Evolutionary conservation across 1,140 invertebrate species (phyloP).

Genomic region (Chironomus striatipennis): DNA sequence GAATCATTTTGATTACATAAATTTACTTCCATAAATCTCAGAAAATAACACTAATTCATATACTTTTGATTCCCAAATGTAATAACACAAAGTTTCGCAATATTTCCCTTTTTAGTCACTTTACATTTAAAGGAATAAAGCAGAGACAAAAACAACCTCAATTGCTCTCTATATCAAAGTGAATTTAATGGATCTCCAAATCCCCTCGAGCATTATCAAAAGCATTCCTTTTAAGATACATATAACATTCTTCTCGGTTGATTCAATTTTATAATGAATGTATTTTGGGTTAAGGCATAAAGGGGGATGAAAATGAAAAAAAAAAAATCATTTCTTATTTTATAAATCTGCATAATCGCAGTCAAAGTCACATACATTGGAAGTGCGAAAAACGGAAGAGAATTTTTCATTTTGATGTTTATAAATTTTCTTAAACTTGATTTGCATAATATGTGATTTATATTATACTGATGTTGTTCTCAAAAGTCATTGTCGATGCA

Average conservation of each 20-base stretch:
- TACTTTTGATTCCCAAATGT: background rate
- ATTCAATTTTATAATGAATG: slow-evolving; percentile 21
- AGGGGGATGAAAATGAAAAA: background rate
- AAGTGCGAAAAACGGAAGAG: background rate
- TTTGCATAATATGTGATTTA: slow-evolving; percentile 20
- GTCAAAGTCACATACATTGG: background rate
- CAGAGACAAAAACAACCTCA: background rate
- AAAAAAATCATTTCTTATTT: too few species aligned
- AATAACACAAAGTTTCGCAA: background rate
- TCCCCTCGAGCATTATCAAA: background rate
- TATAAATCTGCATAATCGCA: background rate
- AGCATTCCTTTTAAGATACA: background rate
- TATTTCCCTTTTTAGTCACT: background rate
- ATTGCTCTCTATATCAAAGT: slow-evolving; percentile 1
- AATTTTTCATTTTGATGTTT: background rate
- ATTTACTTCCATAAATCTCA: background rate
- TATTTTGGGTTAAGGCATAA: background rate
- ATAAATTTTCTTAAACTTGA: slow-evolving; percentile 19
- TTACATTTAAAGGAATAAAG: background rate
- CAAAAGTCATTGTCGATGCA: background rate
- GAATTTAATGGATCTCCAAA: slow-evolving; percentile 12
- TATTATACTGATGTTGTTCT: background rate
- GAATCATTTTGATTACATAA: background rate
- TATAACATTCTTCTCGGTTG: background rate
- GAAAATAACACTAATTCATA: background rate